These are phyloP conservation scores for Propithecus coquereli DNA, from an alignment of 2,113 vertebrate species.

Conservation along the genomic window DNA sequence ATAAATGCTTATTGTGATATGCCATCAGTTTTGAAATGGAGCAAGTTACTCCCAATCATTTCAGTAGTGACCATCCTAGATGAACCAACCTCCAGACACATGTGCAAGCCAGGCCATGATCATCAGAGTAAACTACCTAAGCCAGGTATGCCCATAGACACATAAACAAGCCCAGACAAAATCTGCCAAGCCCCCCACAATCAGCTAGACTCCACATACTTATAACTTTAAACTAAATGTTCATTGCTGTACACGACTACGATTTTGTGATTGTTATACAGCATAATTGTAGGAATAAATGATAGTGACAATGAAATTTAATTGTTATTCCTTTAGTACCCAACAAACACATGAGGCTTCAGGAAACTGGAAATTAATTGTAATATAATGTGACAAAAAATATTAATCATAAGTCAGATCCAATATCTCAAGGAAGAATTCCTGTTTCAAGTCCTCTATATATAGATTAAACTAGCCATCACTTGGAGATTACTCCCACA, in stretches of 20 bases:
- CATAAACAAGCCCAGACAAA: background rate
- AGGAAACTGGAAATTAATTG: background rate
- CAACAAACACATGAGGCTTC: background rate
- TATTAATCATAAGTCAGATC: background rate
- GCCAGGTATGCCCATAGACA: background rate
- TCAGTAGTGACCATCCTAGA: background rate
- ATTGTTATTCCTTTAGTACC: background rate
- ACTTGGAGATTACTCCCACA: background rate
- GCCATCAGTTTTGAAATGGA: background rate
- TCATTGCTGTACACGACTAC: background rate
- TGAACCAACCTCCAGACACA: background rate
- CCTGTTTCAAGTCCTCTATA: background rate
- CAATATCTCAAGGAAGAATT: background rate
- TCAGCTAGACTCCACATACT: background rate
- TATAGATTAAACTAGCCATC: background rate
- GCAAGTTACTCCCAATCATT: background rate
- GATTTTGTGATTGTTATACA: background rate
- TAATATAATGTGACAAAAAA: background rate
- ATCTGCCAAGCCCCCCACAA: background rate
- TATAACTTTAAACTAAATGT: background rate
- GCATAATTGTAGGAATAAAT: background rate
- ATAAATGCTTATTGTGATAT: background rate
- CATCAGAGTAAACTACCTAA: background rate
- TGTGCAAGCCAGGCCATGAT: background rate
- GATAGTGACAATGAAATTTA: background rate